These are phyloP conservation scores for Spea multiplicata DNA, from an alignment of 2,113 vertebrate species.

Conservation along the genomic window DNA sequence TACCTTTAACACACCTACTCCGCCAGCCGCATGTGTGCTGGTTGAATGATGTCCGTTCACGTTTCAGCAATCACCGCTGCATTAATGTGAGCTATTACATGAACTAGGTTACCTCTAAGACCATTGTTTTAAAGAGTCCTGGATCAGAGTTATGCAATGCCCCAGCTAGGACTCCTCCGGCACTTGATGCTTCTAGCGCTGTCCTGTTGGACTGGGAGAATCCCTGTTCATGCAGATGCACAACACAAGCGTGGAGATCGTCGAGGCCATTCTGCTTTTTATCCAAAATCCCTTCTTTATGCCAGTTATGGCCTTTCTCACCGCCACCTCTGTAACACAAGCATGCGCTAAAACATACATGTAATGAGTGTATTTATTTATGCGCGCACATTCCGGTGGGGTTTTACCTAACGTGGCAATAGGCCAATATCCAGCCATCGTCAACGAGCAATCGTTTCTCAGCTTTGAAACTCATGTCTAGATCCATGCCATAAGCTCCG, in stretches of 20 bases:
- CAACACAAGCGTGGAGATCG: slow-evolving; percentile 83
- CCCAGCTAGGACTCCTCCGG: slow-evolving; percentile 87
- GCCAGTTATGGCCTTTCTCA: slow-evolving; percentile 86
- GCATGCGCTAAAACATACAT: not conserved
- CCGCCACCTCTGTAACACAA: slow-evolving; percentile 81
- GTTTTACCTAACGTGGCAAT: slow-evolving; percentile 90
- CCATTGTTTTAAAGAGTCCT: slow-evolving; percentile 73
- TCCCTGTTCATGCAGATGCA: slow-evolving; percentile 72
- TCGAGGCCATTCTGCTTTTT: slow-evolving; percentile 81
- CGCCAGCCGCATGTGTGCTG: no score
- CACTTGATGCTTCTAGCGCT: slow-evolving; percentile 79
- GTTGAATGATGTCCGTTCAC: not conserved
- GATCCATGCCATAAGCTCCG: slow-evolving; percentile 89
- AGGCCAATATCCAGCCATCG: slow-evolving; percentile 88
- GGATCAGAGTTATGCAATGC: slow-evolving; percentile 84
- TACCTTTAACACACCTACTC: no score
- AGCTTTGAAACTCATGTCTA: slow-evolving; percentile 87
- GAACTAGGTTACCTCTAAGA: slow-evolving; percentile 74
- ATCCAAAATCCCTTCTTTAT: slow-evolving; percentile 72
- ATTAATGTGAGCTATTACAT: not conserved
- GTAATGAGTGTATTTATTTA: no score
- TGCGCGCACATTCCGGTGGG: no score
- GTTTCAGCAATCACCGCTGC: not conserved
- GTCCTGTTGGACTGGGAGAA: slow-evolving; percentile 78
- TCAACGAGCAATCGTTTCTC: slow-evolving; percentile 85